These are phyloP conservation scores for Bugula neritina DNA, from an alignment of 2,888 invertebrate species.

Conservation along the genomic window DNA sequence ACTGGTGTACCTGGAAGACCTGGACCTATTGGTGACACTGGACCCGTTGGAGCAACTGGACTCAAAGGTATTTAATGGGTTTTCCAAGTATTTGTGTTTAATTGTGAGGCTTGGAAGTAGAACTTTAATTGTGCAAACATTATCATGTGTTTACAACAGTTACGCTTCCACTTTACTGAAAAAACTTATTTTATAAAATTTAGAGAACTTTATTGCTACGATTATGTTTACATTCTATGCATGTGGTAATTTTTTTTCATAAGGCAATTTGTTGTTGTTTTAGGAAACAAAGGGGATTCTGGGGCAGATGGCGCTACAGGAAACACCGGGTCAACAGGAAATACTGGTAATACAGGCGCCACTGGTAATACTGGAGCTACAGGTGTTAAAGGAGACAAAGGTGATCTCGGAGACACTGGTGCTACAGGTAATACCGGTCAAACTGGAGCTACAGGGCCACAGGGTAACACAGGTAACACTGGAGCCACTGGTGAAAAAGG, in stretches of 20 bases:
- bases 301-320: conserved; percentile 23
- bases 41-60: conserved; percentile 26
- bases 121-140: too few species aligned
- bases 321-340: conserved; percentile 19
- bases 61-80: background rate
- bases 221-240: too few species aligned
- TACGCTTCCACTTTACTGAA: too few species aligned
- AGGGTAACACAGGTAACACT: conserved; percentile 3
- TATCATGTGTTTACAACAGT: too few species aligned
- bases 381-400: conserved; percentile 25
- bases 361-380: conserved; percentile 14
- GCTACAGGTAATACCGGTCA: conserved; percentile 30
- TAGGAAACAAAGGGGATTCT: conserved; percentile 24
- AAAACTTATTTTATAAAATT: too few species aligned
- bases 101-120: too few species aligned
- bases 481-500: conserved; percentile 26
- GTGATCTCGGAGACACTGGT: conserved; percentile 30
- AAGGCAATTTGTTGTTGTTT: too few species aligned
- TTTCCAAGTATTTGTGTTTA: too few species aligned
- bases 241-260: too few species aligned
- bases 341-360: background rate
- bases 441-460: conserved; percentile 4
- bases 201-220: too few species aligned
- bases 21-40: conserved; percentile 20
- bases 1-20: conserved; percentile 21